Conservation (phyloP, 2,888 invertebrate genomes). For the Cartodere bifasciata region DNA sequence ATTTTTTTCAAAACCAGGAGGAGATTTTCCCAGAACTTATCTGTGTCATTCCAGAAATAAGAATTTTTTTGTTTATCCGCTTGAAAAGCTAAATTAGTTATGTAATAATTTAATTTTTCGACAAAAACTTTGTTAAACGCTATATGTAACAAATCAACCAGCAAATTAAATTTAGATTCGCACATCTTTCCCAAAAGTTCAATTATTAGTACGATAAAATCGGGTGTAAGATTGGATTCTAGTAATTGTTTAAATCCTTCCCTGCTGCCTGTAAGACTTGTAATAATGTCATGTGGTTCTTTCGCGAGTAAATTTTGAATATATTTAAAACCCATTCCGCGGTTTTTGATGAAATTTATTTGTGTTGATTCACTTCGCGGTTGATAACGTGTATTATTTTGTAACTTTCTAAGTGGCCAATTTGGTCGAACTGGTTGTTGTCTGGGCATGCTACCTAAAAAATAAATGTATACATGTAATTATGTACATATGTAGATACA, state of each 20-base stretch:
- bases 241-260: conserved; percentile 38
- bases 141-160: conserved; percentile 16
- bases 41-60: conserved; percentile 18
- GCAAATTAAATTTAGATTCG: conserved; percentile 21
- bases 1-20: conserved; percentile 24
- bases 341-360: too few species aligned
- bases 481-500: too few species aligned
- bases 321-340: conserved; percentile 38
- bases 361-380: too few species aligned
- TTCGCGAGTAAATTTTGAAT: conserved; percentile 35
- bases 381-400: too few species aligned
- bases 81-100: conserved; percentile 15
- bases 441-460: too few species aligned
- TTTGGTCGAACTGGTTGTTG: too few species aligned
- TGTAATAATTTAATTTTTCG: conserved; percentile 15
- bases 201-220: conserved; percentile 38
- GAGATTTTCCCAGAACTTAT: conserved; percentile 20
- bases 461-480: too few species aligned
- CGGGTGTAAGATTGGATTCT: conserved; percentile 35
- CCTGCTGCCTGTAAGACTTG: conserved; percentile 34
- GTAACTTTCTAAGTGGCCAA: too few species aligned
- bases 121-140: conserved; percentile 17
- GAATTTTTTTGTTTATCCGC: conserved; percentile 14
- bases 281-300: conserved; percentile 33
- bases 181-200: conserved; percentile 36